Evolutionary conservation across 1,140 invertebrate species (phyloP).

Genomic region (Bradynema listronoti): DNA sequence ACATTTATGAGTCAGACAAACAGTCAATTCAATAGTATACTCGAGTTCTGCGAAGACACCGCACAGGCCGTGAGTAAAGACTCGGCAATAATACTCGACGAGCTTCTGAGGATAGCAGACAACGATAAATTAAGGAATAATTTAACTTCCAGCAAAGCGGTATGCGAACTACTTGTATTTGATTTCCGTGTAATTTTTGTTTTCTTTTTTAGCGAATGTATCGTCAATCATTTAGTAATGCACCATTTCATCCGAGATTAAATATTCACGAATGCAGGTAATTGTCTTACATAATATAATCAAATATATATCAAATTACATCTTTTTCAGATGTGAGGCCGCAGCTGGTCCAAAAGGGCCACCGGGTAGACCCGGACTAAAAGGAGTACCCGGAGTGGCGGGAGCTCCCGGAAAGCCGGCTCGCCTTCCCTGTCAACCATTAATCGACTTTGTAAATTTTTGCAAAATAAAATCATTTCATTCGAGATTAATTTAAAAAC

Average conservation of each 20-base stretch:
- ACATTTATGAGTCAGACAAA: constrained; percentile 35
- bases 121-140: not conserved
- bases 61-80: constrained; percentile 30
- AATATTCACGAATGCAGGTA: constrained; percentile 18
- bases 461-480: no score
- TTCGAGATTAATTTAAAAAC: no score
- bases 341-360: constrained; percentile 14
- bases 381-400: constrained; percentile 29
- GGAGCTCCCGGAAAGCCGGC: constrained; percentile 51
- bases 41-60: constrained; percentile 43
- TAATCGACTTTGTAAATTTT: constrained; percentile 28
- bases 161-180: not conserved
- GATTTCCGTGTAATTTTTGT: constrained; percentile 7
- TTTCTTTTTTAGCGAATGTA: constrained; percentile 18
- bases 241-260: not conserved
- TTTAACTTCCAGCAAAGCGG: not conserved
- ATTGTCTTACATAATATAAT: constrained; percentile 1
- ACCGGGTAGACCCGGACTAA: constrained; percentile 39
- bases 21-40: constrained; percentile 33
- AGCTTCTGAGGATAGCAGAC: constrained; percentile 10
- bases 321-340: constrained; percentile 33
- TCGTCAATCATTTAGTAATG: constrained; percentile 18
- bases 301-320: not conserved
- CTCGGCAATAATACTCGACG: constrained; percentile 18
- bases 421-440: constrained; percentile 39